These are phyloP conservation scores for Eretmocerus hayati DNA, from an alignment of 2,888 invertebrate species.

Conservation along the genomic window DNA sequence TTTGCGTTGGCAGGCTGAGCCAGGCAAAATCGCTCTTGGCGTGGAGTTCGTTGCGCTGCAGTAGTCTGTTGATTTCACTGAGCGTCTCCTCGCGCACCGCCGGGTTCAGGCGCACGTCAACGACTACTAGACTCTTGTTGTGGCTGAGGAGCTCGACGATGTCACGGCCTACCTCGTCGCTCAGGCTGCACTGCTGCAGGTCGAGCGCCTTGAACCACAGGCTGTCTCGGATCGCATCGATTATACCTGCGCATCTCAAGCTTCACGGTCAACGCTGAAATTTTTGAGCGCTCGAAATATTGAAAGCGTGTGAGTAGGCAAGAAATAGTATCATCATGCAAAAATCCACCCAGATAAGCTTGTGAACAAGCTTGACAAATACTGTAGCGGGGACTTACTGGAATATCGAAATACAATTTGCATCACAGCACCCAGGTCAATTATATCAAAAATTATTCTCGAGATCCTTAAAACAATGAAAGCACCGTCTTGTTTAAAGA, in stretches of 20 bases:
- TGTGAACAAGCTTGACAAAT: no score
- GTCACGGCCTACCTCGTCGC: conserved; percentile 54
- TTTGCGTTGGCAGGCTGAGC: conserved; percentile 30
- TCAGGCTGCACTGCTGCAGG: conserved; percentile 67
- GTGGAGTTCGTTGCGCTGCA: conserved; percentile 26
- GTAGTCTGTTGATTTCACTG: conserved; percentile 37
- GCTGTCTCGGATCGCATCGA: conserved; percentile 68
- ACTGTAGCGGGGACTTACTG: no score
- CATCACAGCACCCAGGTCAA: no score
- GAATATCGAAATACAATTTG: no score
- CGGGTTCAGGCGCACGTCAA: conserved; percentile 61
- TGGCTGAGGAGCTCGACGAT: conserved; percentile 57
- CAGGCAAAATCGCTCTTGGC: conserved; percentile 35
- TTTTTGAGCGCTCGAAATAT: no score
- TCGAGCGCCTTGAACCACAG: conserved; percentile 76
- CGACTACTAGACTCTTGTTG: conserved; percentile 61
- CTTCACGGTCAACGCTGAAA: no score
- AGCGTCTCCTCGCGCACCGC: conserved; percentile 51
- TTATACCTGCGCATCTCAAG: conserved; percentile 52
- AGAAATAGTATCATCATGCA: no score
- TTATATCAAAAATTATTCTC: no score
- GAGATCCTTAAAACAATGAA: no score
- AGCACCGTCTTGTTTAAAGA: no score
- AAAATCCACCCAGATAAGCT: no score
- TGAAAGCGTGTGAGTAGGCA: no score